Evolutionary conservation across 2,113 vertebrate species (phyloP).

Genomic region (Heptranchias perlo): DNA sequence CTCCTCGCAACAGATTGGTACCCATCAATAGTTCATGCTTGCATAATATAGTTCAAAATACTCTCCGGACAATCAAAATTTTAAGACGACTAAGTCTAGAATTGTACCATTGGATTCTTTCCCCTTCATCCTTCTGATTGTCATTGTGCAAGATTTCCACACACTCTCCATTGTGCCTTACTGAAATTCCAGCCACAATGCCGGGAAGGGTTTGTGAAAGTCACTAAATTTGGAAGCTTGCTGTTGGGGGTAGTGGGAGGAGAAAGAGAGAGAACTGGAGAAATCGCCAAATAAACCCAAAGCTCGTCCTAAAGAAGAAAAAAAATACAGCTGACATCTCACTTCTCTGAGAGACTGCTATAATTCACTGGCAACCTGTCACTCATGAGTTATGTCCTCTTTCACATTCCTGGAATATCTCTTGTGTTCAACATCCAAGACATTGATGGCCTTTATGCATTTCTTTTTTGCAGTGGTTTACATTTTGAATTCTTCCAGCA

Average conservation of each 20-base stretch:
- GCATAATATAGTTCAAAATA: not conserved
- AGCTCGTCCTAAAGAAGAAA: not conserved
- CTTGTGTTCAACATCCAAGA: not conserved
- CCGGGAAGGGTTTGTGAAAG: too few relatives aligned
- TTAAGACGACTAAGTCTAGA: not conserved
- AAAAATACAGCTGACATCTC: not conserved
- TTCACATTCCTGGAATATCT: not conserved
- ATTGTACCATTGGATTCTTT: not conserved
- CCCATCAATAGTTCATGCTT: not conserved
- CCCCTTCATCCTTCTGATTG: not conserved
- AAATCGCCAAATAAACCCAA: not conserved
- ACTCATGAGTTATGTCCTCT: not conserved
- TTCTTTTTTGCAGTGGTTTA: not conserved
- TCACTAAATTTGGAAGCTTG: not conserved
- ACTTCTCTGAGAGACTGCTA: not conserved
- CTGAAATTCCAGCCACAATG: not conserved
- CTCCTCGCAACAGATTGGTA: not conserved
- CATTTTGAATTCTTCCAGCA: not conserved
- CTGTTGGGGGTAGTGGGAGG: not conserved
- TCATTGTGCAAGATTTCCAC: too few relatives aligned
- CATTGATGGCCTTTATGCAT: slow-evolving; percentile 44
- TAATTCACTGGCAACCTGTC: not conserved
- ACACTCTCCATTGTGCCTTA: not conserved
- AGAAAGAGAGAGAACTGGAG: not conserved
- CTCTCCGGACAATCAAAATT: not conserved